Evolutionary conservation across 1,140 invertebrate genomes (phyloP).

Genomic region (Protaetia brevitarsis): DNA sequence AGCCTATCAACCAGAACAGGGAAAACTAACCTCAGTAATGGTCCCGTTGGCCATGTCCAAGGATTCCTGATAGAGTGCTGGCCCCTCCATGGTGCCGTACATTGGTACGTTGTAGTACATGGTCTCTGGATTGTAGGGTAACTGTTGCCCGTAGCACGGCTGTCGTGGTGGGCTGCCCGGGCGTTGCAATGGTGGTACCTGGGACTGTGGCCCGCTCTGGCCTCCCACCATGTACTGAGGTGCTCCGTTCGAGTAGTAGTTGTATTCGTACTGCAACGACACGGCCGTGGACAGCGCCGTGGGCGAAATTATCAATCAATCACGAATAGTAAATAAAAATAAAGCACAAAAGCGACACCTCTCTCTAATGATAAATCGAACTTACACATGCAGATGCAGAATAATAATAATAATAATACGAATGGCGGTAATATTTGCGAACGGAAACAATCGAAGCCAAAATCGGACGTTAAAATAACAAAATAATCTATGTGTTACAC

Average conservation of each 20-base stretch:
- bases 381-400: too few relatives aligned
- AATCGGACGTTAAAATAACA: background rate
- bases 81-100: conserved; percentile 36
- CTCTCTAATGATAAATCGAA: too few relatives aligned
- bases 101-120: conserved; percentile 42
- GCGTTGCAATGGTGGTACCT: conserved; percentile 32
- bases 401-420: too few relatives aligned
- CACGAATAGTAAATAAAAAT: background rate
- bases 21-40: conserved; percentile 27
- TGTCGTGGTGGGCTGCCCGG: conserved; percentile 38
- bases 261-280: conserved; percentile 43
- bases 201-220: conserved; percentile 31
- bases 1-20: too few relatives aligned
- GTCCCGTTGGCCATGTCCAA: conserved; percentile 35
- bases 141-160: conserved; percentile 35
- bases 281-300: background rate
- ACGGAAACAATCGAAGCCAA: background rate
- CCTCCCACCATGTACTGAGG: conserved; percentile 39
- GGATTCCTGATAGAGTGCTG: conserved; percentile 36
- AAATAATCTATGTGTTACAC: too few relatives aligned
- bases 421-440: too few relatives aligned
- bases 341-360: too few relatives aligned
- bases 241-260: conserved; percentile 41
- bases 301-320: background rate
- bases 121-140: conserved; percentile 30